These are phyloP conservation scores for Eucera pruinosa DNA, from an alignment of 2,888 invertebrate genomes.

Conservation along the genomic window DNA sequence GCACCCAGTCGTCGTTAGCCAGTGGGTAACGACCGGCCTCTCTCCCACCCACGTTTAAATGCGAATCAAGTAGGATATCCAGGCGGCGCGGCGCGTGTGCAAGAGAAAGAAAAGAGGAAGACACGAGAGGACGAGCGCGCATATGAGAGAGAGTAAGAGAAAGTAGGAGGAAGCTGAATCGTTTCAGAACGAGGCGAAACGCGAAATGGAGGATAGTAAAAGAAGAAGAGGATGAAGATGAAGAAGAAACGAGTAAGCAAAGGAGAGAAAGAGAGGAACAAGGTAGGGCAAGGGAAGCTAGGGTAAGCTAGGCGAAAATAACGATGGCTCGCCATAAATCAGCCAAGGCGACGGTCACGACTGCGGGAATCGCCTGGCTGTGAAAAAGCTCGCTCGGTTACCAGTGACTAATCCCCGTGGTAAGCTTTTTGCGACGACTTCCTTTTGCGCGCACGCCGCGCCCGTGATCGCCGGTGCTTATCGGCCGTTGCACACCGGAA, in stretches of 20 bases:
- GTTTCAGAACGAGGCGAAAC: slow-evolving; percentile 44
- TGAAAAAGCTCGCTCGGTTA: slow-evolving; percentile 69
- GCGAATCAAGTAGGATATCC: slow-evolving; percentile 63
- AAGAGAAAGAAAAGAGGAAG: slow-evolving; percentile 19
- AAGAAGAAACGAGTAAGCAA: background rate
- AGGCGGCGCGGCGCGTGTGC: slow-evolving; percentile 19
- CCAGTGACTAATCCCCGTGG: slow-evolving; percentile 72
- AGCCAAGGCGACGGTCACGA: slow-evolving; percentile 71
- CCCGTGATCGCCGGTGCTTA: slow-evolving; percentile 61
- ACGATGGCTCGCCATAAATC: slow-evolving; percentile 72
- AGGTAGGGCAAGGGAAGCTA: slow-evolving; percentile 30
- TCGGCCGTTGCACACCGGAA: slow-evolving; percentile 47
- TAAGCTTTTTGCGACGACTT: slow-evolving; percentile 69
- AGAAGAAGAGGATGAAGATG: background rate
- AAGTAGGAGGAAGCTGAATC: slow-evolving; percentile 40
- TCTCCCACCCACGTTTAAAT: slow-evolving; percentile 60
- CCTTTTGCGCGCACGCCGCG: slow-evolving; percentile 68
- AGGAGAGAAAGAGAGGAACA: slow-evolving; percentile 6
- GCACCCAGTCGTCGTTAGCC: slow-evolving; percentile 68
- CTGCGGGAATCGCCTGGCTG: slow-evolving; percentile 67
- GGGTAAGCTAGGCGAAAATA: slow-evolving; percentile 69
- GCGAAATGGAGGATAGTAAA: slow-evolving; percentile 27
- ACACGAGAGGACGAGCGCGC: background rate
- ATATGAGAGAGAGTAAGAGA: slow-evolving; percentile 16
- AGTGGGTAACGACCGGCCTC: slow-evolving; percentile 72